phyloP scores from a whole-genome alignment of 1,140 invertebrate species.

The Venturia canescens region DNA sequence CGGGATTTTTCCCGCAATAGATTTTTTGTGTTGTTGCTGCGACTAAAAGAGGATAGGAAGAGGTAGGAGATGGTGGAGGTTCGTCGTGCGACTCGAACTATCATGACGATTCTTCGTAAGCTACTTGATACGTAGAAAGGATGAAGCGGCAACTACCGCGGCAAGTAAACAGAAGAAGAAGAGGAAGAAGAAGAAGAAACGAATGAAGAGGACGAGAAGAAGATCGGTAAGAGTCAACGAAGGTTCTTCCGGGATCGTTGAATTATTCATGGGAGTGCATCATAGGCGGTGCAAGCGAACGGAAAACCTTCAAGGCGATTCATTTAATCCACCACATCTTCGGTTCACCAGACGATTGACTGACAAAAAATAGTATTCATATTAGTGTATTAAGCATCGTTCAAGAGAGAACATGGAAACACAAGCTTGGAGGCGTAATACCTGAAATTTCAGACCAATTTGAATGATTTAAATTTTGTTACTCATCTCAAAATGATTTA shows the following conservation, averaged over 20 bases:
- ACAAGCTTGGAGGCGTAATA: neutral
- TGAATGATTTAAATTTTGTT: neutral
- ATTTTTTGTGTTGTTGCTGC: neutral
- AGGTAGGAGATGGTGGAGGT: neutral
- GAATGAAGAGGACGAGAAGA: neutral
- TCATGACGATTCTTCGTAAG: conserved; percentile 30
- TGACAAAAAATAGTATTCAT: conserved; percentile 18
- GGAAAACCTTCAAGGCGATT: neutral
- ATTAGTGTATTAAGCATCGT: neutral
- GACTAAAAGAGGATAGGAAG: conserved; percentile 16
- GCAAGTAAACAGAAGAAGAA: neutral
- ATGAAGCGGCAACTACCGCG: neutral
- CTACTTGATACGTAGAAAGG: conserved; percentile 34
- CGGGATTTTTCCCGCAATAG: neutral
- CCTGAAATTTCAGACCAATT: neutral
- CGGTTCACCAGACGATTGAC: conserved; percentile 4
- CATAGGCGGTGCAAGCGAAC: conserved; percentile 56
- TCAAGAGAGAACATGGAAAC: neutral
- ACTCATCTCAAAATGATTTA: no score
- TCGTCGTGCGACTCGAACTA: neutral
- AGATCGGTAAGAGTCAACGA: conserved; percentile 19
- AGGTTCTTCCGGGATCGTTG: conserved; percentile 60
- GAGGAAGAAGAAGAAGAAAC: conserved; percentile 6
- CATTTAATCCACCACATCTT: neutral
- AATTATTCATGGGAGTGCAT: conserved; percentile 64